phyloP scores from a whole-genome alignment of 2,888 invertebrate species.

The Nudaria mundana region DNA sequence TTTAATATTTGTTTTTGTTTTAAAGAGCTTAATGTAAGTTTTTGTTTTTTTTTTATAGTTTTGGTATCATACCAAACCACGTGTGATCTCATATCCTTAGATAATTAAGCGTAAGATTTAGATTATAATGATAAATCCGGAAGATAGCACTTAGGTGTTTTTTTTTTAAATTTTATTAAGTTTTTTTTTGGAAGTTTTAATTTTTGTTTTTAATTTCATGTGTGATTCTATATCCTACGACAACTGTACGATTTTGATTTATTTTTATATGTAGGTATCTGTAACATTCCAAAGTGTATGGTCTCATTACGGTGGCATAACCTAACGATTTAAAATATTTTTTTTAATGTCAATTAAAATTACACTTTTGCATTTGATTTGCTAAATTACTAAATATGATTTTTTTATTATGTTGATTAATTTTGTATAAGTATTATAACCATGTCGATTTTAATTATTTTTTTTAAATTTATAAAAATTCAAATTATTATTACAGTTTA shows the following conservation, averaged over 20 bases:
- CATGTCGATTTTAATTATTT: neutral
- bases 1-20: slow-evolving; percentile 7
- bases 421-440: too few relatives aligned
- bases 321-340: slow-evolving; percentile 1
- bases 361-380: too few relatives aligned
- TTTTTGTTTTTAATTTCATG: neutral
- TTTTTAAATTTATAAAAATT: too few relatives aligned
- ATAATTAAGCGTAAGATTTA: neutral
- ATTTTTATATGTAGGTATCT: slow-evolving; percentile 1
- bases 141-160: neutral
- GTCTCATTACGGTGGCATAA: slow-evolving; percentile 2
- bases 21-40: slow-evolving; percentile 1
- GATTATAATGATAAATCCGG: neutral
- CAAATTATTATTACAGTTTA: too few relatives aligned
- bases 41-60: slow-evolving; percentile 3
- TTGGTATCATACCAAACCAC: neutral
- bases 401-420: too few relatives aligned
- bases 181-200: neutral
- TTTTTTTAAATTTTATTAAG: too few relatives aligned
- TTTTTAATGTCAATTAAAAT: neutral
- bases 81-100: slow-evolving; percentile 1
- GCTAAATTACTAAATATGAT: too few relatives aligned
- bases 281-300: slow-evolving; percentile 1
- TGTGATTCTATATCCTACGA: neutral
- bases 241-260: neutral